These are phyloP conservation scores for Dermolepida albohirtum DNA, from an alignment of 2,888 invertebrate species.

Conservation along the genomic window DNA sequence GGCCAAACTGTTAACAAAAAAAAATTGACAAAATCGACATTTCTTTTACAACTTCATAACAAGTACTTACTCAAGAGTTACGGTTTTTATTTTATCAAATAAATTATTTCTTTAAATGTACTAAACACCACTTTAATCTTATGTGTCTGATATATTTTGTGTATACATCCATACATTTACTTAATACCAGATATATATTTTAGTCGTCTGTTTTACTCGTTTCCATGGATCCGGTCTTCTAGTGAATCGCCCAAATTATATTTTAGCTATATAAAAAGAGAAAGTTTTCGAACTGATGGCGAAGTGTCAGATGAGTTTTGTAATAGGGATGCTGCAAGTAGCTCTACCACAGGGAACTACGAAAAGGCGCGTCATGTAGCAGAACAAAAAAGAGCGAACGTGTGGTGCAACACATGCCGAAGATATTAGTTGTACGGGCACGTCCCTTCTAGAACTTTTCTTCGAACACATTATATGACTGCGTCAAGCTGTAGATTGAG, in stretches of 20 bases:
- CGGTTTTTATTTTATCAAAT: no score
- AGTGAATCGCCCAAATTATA: slow-evolving; percentile 27
- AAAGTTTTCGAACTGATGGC: slow-evolving; percentile 37
- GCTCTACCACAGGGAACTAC: neutral
- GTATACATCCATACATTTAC: no score
- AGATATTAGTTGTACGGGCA: slow-evolving; percentile 61
- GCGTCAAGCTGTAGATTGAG: slow-evolving; percentile 55
- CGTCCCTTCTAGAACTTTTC: slow-evolving; percentile 58
- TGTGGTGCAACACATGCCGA: slow-evolving; percentile 53
- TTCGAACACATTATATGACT: slow-evolving; percentile 55
- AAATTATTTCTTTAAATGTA: no score
- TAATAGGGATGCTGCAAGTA: slow-evolving; percentile 35
- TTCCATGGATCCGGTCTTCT: neutral
- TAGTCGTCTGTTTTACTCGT: no score
- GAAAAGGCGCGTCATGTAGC: slow-evolving; percentile 1
- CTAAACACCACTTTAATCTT: no score
- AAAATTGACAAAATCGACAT: no score
- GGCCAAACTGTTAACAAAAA: no score
- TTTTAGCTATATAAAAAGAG: slow-evolving; percentile 32
- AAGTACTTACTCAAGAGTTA: no score
- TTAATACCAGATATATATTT: no score
- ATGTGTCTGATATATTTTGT: no score
- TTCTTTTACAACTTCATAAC: no score
- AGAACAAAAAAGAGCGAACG: slow-evolving; percentile 1
- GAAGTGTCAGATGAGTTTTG: slow-evolving; percentile 40